Conservation (phyloP, 1,140 invertebrate genomes). For the Meteorus sp. region DNA sequence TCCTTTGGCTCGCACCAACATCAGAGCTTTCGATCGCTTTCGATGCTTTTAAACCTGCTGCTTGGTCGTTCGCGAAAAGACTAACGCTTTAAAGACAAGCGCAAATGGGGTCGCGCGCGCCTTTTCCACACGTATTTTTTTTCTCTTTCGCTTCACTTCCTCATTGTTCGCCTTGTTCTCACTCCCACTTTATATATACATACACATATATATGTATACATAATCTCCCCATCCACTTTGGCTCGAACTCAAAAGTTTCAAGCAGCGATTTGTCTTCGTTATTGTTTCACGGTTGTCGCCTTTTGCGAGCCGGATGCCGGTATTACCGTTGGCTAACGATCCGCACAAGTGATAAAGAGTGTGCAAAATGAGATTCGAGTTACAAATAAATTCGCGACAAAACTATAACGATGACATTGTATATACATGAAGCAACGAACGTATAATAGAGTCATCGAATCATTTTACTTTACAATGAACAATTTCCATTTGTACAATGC, state of each 20-base stretch:
- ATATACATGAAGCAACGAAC: too few relatives aligned
- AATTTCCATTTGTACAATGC: too few relatives aligned
- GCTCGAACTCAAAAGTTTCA: constrained; percentile 30
- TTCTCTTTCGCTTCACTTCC: neutral
- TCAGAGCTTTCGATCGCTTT: neutral
- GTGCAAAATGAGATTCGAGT: constrained; percentile 5
- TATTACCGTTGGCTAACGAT: constrained; percentile 25
- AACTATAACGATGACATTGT: neutral
- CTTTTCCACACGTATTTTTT: neutral
- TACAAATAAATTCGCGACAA: constrained; percentile 9
- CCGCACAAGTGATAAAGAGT: constrained; percentile 19
- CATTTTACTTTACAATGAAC: too few relatives aligned
- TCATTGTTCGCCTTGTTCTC: constrained; percentile 18
- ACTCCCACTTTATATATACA: too few relatives aligned
- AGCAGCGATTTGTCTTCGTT: constrained; percentile 31
- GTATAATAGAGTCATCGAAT: too few relatives aligned
- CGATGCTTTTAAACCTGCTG: neutral
- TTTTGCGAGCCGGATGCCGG: neutral
- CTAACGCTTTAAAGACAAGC: constrained; percentile 22
- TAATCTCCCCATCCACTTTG: constrained; percentile 17
- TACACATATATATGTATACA: too few relatives aligned
- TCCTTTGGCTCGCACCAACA: too few relatives aligned
- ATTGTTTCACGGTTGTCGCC: constrained; percentile 24
- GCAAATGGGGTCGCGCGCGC: constrained; percentile 12
- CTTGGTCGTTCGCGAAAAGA: neutral